phyloP scores from a whole-genome alignment of 1,140 invertebrate species.

The Drosophila novamexicana region DNA sequence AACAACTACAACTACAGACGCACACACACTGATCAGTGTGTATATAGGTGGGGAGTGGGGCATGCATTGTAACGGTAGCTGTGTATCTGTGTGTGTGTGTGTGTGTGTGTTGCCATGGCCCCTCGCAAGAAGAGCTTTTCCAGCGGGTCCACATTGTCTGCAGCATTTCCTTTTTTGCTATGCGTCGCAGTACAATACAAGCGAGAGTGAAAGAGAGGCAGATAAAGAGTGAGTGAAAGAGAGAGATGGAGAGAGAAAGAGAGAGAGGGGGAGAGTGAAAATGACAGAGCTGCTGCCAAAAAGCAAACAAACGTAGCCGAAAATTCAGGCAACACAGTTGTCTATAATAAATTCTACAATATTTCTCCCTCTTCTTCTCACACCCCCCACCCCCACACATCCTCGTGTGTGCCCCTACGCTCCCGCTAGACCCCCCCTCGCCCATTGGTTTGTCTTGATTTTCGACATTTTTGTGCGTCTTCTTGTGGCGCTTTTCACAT shows the following conservation, averaged over 20 bases:
- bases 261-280: not conserved
- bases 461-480: conserved; percentile 47
- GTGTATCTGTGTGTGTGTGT: conserved; percentile 5
- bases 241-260: not conserved
- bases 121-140: conserved; percentile 53
- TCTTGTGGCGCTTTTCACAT: conserved; percentile 37
- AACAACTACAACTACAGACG: conserved; percentile 20
- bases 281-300: conserved; percentile 10
- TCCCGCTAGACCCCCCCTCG: not conserved
- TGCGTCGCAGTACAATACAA: not conserved
- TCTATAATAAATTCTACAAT: conserved; percentile 70
- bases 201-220: not conserved
- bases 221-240: not conserved
- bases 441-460: conserved; percentile 38
- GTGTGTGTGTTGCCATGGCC: conserved; percentile 65
- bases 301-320: conserved; percentile 38
- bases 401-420: not conserved
- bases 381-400: too few species aligned
- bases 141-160: conserved; percentile 47
- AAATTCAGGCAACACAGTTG: conserved; percentile 62
- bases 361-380: conserved; percentile 10
- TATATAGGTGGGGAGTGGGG: not conserved
- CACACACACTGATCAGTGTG: conserved; percentile 52
- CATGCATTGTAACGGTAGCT: conserved; percentile 17
- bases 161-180: conserved; percentile 27